Base-by-base conservation (phyloP, 2,113 vertebrate species). In the Coryphaenoides rupestris region DNA sequence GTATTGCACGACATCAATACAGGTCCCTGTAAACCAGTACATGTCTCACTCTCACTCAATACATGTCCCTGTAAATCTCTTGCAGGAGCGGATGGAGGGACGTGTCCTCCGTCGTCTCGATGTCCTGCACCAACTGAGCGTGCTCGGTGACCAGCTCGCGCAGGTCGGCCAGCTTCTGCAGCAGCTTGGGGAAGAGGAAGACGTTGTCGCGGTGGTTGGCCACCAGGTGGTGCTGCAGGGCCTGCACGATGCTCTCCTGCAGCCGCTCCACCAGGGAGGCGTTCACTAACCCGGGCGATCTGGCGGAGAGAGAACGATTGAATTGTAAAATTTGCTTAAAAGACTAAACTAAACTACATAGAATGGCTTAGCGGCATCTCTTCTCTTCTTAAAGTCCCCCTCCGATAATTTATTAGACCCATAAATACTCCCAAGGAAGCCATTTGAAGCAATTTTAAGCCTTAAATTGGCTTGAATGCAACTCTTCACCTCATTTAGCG, bases 11-110 rank as follows among this genome's bases (percentile, higher is more conserved):
- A 7, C 5, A 2, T 33, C 28, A 33, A 10, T 33, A 1, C 28
- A 33, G 5, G 28, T 33, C 28, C 28, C 28, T 33, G 28, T 33
- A 33, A 33, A 33, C 2, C 9, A 12, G 33, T 12, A 40, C 4
- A 40, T 40, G 5, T 10, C 5, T 9, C 2, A 2, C 9, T 40
- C 13, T 3, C 4, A n/a, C 28, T 89, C 76, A 91, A 59, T 91
- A 90, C 95, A 98, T 98, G 85, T 98, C 96, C 79, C 88, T 92
- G 89, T 98, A 98, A 73, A 98, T 98, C 76, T 98, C 96, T 65
- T 98, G 96, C 78, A 98, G 88, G 64, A 98, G 89, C 4, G 95
- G 95, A 73, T 98, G 96, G 66, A 98, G 91, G 1, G 93, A 91
- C 0, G 95, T 91, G 13, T 98, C 96, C 81, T 98, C 94, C 0